Evolutionary conservation across 2,888 invertebrate genomes (phyloP).

Genomic region (Digitonthophagus gazella): DNA sequence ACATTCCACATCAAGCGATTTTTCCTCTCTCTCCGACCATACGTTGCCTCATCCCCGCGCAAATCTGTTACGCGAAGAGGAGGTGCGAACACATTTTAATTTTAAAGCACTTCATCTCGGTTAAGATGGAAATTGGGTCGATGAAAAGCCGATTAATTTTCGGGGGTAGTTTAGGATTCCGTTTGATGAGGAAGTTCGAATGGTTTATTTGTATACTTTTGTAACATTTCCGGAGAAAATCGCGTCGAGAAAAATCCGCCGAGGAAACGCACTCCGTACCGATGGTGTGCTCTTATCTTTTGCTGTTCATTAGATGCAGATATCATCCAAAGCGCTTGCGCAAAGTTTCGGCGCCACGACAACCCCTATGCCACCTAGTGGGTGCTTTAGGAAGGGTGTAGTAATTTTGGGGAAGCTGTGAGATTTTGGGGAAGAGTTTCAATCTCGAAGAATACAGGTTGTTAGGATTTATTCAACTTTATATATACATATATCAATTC

Average conservation of each 20-base stretch:
- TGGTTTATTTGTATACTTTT: too few species aligned
- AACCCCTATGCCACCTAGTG: conserved; percentile 2
- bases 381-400: neutral
- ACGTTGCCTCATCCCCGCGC: neutral
- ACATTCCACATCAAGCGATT: neutral
- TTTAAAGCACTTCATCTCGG: conserved; percentile 8
- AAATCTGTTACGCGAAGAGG: neutral
- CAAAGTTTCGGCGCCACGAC: conserved; percentile 8
- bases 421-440: neutral
- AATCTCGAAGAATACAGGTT: neutral
- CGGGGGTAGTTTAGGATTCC: too few species aligned
- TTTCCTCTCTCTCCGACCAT: neutral
- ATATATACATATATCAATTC: too few species aligned
- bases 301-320: conserved; percentile 12
- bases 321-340: conserved; percentile 4
- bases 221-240: too few species aligned
- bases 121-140: neutral
- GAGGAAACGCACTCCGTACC: neutral
- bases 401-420: neutral
- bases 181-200: too few species aligned
- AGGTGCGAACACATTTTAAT: neutral
- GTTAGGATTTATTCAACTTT: neutral
- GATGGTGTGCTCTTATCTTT: conserved; percentile 10
- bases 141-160: too few species aligned
- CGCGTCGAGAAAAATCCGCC: conserved; percentile 2